Evolutionary conservation across 2,113 vertebrate species (phyloP).

Genomic region (Taurulus bubalis): DNA sequence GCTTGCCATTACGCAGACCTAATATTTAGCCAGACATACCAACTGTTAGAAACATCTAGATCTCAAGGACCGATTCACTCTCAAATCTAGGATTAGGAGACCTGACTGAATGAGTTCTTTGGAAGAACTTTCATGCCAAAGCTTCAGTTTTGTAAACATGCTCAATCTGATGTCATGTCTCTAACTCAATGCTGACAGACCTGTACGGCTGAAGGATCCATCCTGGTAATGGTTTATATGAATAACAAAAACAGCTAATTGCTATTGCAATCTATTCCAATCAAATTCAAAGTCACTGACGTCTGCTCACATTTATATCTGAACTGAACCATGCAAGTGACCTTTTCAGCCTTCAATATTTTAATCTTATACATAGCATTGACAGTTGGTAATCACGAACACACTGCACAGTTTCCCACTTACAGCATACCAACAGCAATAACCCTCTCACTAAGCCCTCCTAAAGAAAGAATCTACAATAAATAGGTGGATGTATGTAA

Average conservation of each 20-base stretch:
- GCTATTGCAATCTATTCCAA: neutral
- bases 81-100: neutral
- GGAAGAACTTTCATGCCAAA: neutral
- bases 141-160: neutral
- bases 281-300: slow-evolving; percentile 2
- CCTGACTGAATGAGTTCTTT: neutral
- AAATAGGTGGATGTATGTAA: slow-evolving; percentile 51
- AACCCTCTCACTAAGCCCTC: slow-evolving; percentile 30
- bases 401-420: neutral
- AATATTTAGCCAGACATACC: neutral
- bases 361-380: slow-evolving; percentile 34
- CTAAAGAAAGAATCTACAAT: slow-evolving; percentile 42
- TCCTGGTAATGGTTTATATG: neutral
- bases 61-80: neutral
- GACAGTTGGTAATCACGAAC: slow-evolving; percentile 21
- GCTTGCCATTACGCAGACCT: too few species aligned
- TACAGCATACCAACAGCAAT: slow-evolving; percentile 26
- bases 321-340: neutral
- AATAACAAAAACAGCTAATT: neutral
- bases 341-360: slow-evolving; percentile 5
- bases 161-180: slow-evolving; percentile 8
- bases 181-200: neutral
- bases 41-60: neutral
- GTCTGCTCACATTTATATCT: neutral
- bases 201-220: neutral